Conservation (phyloP, 2,113 vertebrate species). For the Corapipo altera region DNA sequence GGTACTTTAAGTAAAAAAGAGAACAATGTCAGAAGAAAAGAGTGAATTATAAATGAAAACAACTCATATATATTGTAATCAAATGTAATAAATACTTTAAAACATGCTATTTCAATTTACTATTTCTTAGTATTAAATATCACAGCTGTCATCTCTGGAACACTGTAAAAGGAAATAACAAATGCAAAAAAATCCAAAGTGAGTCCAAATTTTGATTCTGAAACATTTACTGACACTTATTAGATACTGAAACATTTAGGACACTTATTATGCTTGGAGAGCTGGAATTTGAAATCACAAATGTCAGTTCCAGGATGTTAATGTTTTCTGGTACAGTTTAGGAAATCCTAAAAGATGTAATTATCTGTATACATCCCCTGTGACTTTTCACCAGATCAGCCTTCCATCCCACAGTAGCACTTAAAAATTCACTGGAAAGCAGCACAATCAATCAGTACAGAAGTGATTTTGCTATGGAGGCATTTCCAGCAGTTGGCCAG, state of each 20-base stretch:
- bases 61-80: not conserved
- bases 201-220: not conserved
- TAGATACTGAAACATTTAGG: not conserved
- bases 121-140: not conserved
- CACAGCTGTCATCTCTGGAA: slow-evolving; percentile 2
- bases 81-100: not conserved
- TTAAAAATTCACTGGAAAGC: not conserved
- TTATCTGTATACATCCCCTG: not conserved
- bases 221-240: not conserved
- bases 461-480: not conserved
- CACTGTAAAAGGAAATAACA: not conserved
- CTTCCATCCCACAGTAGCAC: not conserved
- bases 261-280: not conserved
- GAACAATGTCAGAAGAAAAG: not conserved
- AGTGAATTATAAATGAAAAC: not conserved
- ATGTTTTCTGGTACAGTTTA: not conserved
- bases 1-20: not conserved
- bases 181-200: not conserved
- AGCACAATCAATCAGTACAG: not conserved
- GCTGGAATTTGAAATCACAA: not conserved
- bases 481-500: not conserved
- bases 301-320: not conserved
- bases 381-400: not conserved
- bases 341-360: not conserved
- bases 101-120: not conserved